Conservation (phyloP, 2,888 invertebrate species). For the Oscheius sp. region DNA sequence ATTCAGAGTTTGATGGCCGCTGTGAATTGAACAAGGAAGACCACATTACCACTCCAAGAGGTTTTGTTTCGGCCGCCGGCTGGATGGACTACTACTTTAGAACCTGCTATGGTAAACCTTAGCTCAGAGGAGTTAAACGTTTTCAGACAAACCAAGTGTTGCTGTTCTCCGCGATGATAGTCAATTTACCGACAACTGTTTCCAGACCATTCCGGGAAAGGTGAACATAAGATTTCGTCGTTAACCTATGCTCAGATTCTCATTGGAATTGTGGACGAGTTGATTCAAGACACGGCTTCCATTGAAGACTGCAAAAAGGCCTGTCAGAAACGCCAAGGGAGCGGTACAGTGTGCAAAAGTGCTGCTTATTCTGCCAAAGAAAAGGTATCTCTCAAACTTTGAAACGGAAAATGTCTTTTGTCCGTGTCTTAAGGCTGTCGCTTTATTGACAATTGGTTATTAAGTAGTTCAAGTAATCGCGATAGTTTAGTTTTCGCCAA, state of each 20-base stretch:
- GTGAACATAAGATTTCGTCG: slow-evolving; percentile 2
- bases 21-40: slow-evolving; percentile 55
- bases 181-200: slow-evolving; percentile 32
- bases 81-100: slow-evolving; percentile 54
- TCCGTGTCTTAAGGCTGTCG: not conserved
- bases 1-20: slow-evolving; percentile 37
- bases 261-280: slow-evolving; percentile 63
- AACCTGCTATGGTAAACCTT: slow-evolving; percentile 44
- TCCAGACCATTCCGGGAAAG: slow-evolving; percentile 31
- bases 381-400: slow-evolving; percentile 38
- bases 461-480: too few relatives aligned
- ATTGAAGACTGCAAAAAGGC: slow-evolving; percentile 52
- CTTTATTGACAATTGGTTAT: too few relatives aligned
- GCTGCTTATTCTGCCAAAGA: slow-evolving; percentile 64
- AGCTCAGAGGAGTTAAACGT: not conserved
- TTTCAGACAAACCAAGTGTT: slow-evolving; percentile 36
- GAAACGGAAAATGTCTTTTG: not conserved
- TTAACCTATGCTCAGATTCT: slow-evolving; percentile 43
- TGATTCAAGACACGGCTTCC: slow-evolving; percentile 55
- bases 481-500: too few relatives aligned
- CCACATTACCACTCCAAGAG: slow-evolving; percentile 43
- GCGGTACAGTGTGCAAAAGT: slow-evolving; percentile 57
- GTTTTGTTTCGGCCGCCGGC: slow-evolving; percentile 36
- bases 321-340: slow-evolving; percentile 49
- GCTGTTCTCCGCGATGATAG: slow-evolving; percentile 27